Evolutionary conservation across 1,140 invertebrate genomes (phyloP).

Genomic region (Vollenhovia emeryi): DNA sequence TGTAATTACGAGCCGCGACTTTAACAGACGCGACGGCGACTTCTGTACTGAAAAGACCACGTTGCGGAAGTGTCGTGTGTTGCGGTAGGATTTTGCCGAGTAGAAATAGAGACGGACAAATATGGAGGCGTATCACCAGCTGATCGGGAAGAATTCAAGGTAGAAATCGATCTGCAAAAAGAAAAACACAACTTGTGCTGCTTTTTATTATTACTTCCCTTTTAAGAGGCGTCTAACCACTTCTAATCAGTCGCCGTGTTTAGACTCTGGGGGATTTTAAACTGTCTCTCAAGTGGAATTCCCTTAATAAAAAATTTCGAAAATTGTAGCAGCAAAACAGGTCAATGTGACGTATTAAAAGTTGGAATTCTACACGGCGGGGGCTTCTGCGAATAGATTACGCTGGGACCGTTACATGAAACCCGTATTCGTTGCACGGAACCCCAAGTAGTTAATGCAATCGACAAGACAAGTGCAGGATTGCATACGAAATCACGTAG

Average conservation of each 20-base stretch:
- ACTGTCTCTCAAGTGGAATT: background rate
- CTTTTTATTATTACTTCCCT: background rate
- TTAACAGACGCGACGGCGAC: constrained; percentile 12
- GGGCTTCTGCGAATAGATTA: constrained; percentile 25
- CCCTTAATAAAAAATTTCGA: background rate
- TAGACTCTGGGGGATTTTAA: background rate
- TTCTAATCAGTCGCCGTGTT: background rate
- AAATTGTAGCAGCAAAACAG: background rate
- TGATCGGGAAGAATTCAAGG: background rate
- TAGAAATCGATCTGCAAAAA: background rate
- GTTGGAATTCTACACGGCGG: background rate
- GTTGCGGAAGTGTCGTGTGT: background rate
- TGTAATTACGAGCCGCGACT: constrained; percentile 29
- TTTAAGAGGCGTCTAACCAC: too few relatives aligned
- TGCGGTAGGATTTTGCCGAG: background rate
- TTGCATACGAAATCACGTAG: constrained; percentile 32
- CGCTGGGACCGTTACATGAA: background rate
- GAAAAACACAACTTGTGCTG: background rate
- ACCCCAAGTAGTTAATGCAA: constrained; percentile 41
- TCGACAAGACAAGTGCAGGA: constrained; percentile 35
- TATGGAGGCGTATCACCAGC: background rate
- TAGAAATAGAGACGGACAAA: background rate
- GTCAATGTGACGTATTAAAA: background rate
- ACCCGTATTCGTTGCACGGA: constrained; percentile 3
- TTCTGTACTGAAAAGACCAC: constrained; percentile 16